A percentile compares a stretch with the other conserved stretches of the same genome.
Conservation (phyloP, 37 sponge, comb jelly and placozoan species). For the Halisarca cf. caerulea region DNA sequence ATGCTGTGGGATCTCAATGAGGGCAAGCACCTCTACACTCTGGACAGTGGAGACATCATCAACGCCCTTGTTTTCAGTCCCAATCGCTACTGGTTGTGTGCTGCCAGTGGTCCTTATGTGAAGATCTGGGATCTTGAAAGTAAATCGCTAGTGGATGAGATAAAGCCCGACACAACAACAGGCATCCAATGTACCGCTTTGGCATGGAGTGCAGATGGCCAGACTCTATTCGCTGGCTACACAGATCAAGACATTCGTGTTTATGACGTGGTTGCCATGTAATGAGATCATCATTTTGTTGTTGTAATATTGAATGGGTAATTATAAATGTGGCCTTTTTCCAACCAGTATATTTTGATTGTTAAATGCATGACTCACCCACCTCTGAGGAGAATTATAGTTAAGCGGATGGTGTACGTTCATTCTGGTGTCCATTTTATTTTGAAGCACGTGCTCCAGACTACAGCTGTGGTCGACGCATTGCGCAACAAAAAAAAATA, state of each 20-base stretch:
- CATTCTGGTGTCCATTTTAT: too few species aligned
- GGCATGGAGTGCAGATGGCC: conserved; percentile 98
- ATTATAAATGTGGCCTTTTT: too few species aligned
- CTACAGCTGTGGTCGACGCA: too few species aligned
- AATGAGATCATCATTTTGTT: not conserved
- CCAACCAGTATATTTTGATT: not conserved
- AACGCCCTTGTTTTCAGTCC: conserved; percentile 98
- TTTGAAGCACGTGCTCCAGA: too few species aligned
- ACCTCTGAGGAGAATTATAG: not conserved
- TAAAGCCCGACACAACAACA: conserved; percentile 60
- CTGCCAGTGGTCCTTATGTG: conserved; percentile 91
- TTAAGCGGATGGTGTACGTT: not conserved
- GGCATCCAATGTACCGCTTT: conserved; percentile 80
- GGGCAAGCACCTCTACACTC: conserved; percentile 98
- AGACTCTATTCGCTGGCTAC: conserved; percentile 98
- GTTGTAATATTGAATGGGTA: too few species aligned
- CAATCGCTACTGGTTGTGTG: conserved; percentile 98
- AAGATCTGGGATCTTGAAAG: conserved; percentile 99
- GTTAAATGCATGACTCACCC: not conserved
- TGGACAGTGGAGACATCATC: conserved; percentile 84
- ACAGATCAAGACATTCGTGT: conserved; percentile 93
- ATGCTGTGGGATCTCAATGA: conserved; percentile 99
- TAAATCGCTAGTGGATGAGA: conserved; percentile 94
- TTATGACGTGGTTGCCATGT: conserved; percentile 70
- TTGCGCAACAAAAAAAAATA: too few species aligned